A percentile compares a stretch with the other conserved stretches of the same genome.
Conservation (phyloP, 1,140 invertebrate genomes). For the Augochlora pura region DNA sequence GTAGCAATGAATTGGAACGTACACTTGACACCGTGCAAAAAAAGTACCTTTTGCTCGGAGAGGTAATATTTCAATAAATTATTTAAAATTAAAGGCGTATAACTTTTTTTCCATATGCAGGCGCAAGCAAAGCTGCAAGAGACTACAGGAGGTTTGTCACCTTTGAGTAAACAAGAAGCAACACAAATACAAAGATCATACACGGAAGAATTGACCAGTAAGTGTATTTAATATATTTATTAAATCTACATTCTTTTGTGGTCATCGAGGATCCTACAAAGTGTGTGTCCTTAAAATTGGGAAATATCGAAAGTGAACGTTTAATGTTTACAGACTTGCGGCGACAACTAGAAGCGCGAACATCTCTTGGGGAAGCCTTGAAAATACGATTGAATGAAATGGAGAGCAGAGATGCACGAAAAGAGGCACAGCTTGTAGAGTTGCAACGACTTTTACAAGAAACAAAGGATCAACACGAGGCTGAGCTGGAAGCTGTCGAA, state of each 20-base stretch:
- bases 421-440: slow-evolving; percentile 78
- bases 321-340: slow-evolving; percentile 69
- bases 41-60: slow-evolving; percentile 80
- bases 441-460: slow-evolving; percentile 78
- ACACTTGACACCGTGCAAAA: slow-evolving; percentile 80
- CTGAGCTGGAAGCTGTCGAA: slow-evolving; percentile 83
- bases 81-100: not conserved
- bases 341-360: slow-evolving; percentile 76
- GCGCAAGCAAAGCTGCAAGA: slow-evolving; percentile 73
- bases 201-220: slow-evolving; percentile 75
- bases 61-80: slow-evolving; percentile 68
- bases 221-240: slow-evolving; percentile 24
- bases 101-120: slow-evolving; percentile 53
- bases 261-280: too few species aligned
- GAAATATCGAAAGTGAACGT: not conserved
- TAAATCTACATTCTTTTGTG: not conserved
- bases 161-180: slow-evolving; percentile 72
- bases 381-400: slow-evolving; percentile 76
- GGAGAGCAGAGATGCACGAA: slow-evolving; percentile 78
- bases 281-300: not conserved
- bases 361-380: slow-evolving; percentile 74
- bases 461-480: slow-evolving; percentile 80
- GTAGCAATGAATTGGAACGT: slow-evolving; percentile 80
- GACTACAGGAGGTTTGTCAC: slow-evolving; percentile 65
- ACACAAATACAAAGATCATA: slow-evolving; percentile 73